Evolutionary conservation across 53 echinoderm and acorn worm genomes (phyloP).

Genomic region (Holothuria scabra): DNA sequence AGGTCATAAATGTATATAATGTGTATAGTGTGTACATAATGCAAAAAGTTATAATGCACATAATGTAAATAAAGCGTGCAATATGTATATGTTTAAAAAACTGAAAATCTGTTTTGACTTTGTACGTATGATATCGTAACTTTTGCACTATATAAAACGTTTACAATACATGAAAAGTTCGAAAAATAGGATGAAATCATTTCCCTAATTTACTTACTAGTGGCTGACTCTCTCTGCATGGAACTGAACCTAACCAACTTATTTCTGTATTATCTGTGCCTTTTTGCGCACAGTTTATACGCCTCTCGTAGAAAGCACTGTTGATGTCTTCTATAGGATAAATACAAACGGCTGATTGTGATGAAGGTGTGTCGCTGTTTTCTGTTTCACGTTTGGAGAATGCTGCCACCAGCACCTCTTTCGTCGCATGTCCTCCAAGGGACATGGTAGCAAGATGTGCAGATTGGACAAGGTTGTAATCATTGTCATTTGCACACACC

Average conservation of each 20-base stretch:
- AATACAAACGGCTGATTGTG: slow-evolving; percentile 72
- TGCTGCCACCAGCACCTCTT: slow-evolving; percentile 79
- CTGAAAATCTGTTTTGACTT: no score
- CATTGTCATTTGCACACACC: slow-evolving; percentile 14
- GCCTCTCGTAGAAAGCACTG: slow-evolving; percentile 51
- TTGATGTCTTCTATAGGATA: slow-evolving; percentile 59
- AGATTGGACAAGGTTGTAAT: slow-evolving; percentile 78
- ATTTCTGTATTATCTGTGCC: slow-evolving; percentile 73
- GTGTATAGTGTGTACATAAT: no score
- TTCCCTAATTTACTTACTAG: slow-evolving; percentile 24
- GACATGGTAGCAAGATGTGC: slow-evolving; percentile 67
- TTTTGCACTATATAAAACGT: no score
- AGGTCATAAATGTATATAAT: no score
- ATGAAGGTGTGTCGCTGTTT: slow-evolving; percentile 13
- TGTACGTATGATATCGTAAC: no score
- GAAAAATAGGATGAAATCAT: no score
- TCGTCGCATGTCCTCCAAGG: slow-evolving; percentile 19
- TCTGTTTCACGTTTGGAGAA: slow-evolving; percentile 52
- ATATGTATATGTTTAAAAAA: no score
- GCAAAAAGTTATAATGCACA: no score
- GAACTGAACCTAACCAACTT: slow-evolving; percentile 54
- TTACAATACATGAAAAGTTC: no score
- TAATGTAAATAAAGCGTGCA: no score
- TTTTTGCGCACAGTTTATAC: slow-evolving; percentile 56
- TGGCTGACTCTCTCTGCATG: slow-evolving; percentile 8